phyloP scores from a whole-genome alignment of 2,888 invertebrate genomes.

The Synergus laeviventris region DNA sequence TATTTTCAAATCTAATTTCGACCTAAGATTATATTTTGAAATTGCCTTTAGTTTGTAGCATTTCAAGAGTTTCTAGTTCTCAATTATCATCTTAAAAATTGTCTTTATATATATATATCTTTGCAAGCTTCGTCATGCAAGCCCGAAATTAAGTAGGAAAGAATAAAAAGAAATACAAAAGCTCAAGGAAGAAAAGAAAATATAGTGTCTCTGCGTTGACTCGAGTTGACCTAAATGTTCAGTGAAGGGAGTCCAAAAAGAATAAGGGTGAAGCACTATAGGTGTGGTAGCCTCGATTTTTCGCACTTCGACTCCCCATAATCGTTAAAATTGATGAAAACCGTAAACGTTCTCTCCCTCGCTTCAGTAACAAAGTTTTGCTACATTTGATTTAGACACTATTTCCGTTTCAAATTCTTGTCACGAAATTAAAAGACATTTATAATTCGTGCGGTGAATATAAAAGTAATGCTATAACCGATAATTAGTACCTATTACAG shows the following conservation, averaged over 20 bases:
- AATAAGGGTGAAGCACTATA: slow-evolving; percentile 38
- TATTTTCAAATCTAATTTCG: too few species aligned
- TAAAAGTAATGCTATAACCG: neutral
- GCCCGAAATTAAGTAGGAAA: neutral
- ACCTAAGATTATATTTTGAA: too few species aligned
- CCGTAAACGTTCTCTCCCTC: neutral
- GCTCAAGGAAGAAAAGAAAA: neutral
- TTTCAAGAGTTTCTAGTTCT: neutral
- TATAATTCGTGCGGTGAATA: neutral
- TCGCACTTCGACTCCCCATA: neutral
- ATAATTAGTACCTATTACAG: neutral
- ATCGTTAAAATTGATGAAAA: slow-evolving; percentile 9
- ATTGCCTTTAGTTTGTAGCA: neutral
- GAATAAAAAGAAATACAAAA: neutral
- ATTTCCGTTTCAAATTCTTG: neutral
- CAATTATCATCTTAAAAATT: neutral
- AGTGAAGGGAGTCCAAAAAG: slow-evolving; percentile 45
- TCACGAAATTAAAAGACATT: neutral
- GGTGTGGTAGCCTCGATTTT: neutral
- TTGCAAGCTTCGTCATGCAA: neutral
- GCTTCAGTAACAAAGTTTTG: neutral
- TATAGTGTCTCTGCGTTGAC: slow-evolving; percentile 37
- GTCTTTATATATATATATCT: neutral
- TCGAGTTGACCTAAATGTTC: slow-evolving; percentile 51
- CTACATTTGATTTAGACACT: neutral